phyloP scores from a whole-genome alignment of 2,888 invertebrate genomes.

The Myathropa florea region DNA sequence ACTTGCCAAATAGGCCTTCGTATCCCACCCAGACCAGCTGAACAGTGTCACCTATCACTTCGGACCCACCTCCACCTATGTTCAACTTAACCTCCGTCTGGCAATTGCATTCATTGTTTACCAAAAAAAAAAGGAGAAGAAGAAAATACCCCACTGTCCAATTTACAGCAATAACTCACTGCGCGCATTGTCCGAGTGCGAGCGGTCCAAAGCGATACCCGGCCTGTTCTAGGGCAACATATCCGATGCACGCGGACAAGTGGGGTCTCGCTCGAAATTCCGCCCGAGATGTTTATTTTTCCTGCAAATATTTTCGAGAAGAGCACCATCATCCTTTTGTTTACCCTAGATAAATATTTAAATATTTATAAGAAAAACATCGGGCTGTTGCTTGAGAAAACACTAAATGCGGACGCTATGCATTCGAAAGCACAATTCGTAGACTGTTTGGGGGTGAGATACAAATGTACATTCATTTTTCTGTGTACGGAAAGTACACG shows the following conservation, averaged over 20 bases:
- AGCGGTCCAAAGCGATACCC: neutral
- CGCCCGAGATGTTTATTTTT: constrained; percentile 48
- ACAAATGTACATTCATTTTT: neutral
- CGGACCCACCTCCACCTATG: neutral
- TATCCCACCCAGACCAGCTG: neutral
- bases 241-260: neutral
- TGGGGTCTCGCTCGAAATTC: constrained; percentile 14
- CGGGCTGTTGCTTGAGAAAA: constrained; percentile 78
- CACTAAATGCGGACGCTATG: constrained; percentile 72
- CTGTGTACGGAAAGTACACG: neutral
- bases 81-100: neutral
- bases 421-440: constrained; percentile 49
- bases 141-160: constrained; percentile 29
- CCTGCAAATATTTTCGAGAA: constrained; percentile 69
- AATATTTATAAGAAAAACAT: constrained; percentile 80
- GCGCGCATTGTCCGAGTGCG: constrained; percentile 19
- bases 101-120: neutral
- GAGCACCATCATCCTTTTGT: constrained; percentile 73
- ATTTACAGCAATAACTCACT: constrained; percentile 39
- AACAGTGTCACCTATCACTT: neutral
- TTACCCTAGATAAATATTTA: constrained; percentile 79
- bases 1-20: neutral
- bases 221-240: neutral
- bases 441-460: neutral
- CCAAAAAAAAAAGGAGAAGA: too few species aligned